These are phyloP conservation scores for Drosophila tani DNA, from an alignment of 1,140 invertebrate genomes.

Conservation along the genomic window DNA sequence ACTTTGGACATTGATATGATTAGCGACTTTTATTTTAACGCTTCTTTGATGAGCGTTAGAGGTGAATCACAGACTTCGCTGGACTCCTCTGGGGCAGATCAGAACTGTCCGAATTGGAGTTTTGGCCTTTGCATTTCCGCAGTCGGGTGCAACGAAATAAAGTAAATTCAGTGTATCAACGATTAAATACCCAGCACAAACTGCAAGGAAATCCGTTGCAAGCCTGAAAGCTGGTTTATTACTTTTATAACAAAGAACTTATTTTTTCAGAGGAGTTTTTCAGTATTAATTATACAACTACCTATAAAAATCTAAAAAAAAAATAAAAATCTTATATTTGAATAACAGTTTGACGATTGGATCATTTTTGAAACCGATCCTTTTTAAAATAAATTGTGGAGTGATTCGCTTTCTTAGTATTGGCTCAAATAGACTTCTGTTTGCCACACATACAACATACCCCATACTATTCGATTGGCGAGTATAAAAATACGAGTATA, in stretches of 20 bases:
- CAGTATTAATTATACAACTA: background rate
- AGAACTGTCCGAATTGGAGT: slow-evolving; percentile 25
- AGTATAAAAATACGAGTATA: slow-evolving; percentile 17
- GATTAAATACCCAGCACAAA: background rate
- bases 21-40: slow-evolving; percentile 68
- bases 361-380: background rate
- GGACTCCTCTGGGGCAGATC: slow-evolving; percentile 25
- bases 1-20: slow-evolving; percentile 72
- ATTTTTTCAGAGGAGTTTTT: background rate
- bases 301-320: background rate
- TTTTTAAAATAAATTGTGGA: background rate
- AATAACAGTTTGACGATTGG: background rate
- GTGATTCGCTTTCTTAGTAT: too few relatives aligned
- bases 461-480: background rate
- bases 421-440: background rate
- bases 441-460: background rate
- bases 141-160: slow-evolving; percentile 19
- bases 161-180: background rate
- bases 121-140: slow-evolving; percentile 62
- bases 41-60: slow-evolving; percentile 51
- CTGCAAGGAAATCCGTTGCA: background rate
- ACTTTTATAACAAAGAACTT: background rate
- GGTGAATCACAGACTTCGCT: slow-evolving; percentile 5
- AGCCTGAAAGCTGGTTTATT: background rate
- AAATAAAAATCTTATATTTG: background rate